Evolutionary conservation across 2,888 invertebrate genomes (phyloP).

Genomic region (Entomobrya proxima): DNA sequence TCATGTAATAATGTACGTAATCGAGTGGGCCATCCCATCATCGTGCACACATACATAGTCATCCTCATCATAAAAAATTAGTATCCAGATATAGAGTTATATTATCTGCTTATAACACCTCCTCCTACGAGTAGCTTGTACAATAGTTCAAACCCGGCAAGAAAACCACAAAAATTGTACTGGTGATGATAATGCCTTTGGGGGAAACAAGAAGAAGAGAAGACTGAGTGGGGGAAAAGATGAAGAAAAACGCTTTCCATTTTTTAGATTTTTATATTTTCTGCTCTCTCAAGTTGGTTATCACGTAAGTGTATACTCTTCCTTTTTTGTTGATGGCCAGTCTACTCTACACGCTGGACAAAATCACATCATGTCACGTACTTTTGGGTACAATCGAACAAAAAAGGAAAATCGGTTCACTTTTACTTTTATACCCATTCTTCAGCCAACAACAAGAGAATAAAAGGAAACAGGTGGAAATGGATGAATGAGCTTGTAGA

Average conservation of each 20-base stretch:
- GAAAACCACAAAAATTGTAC: constrained; percentile 47
- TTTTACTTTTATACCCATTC: constrained; percentile 23
- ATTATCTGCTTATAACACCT: neutral
- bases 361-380: constrained; percentile 22
- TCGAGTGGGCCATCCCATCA: constrained; percentile 15
- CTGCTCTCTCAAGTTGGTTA: neutral
- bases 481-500: constrained; percentile 39
- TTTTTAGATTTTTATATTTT: neutral
- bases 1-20: constrained; percentile 18
- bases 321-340: neutral
- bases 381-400: neutral
- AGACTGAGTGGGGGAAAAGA: constrained; percentile 30
- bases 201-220: constrained; percentile 31
- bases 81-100: neutral
- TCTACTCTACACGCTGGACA: neutral
- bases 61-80: neutral
- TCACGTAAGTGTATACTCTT: too few relatives aligned
- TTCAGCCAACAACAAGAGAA: neutral
- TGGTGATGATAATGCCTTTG: constrained; percentile 52
- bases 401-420: constrained; percentile 8
- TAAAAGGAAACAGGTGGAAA: constrained; percentile 38
- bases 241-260: constrained; percentile 21
- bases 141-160: neutral
- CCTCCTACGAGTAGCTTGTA: neutral
- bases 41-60: too few relatives aligned